phyloP scores from a whole-genome alignment of 92 coral and sea anemone genomes.

The Zoanthus sociatus region DNA sequence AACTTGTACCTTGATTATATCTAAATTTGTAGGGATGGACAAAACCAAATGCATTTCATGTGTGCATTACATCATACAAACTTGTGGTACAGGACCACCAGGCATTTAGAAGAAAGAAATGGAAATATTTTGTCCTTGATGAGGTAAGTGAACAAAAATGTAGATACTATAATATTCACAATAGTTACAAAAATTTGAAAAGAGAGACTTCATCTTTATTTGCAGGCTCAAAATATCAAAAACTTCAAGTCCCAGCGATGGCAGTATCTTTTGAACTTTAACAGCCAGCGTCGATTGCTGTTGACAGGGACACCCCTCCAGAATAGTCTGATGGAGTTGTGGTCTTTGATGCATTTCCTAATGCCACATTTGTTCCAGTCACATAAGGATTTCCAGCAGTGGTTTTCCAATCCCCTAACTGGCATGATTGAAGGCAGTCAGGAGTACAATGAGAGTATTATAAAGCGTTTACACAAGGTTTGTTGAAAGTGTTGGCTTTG shows the following conservation, averaged over 20 bases:
- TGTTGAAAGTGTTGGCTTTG: background rate
- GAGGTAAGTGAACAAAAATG: conserved; percentile 65
- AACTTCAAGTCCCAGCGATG: conserved; percentile 99
- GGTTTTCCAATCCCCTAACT: conserved; percentile 98
- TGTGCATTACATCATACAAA: conserved; percentile 96
- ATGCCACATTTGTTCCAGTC: conserved; percentile 99
- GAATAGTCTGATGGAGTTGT: conserved; percentile 98
- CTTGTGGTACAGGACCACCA: conserved; percentile 98
- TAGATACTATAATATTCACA: background rate
- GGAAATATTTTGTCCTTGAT: conserved; percentile 96
- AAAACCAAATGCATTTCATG: conserved; percentile 98
- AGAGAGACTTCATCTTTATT: background rate
- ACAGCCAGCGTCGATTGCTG: conserved; percentile 93
- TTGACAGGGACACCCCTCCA: conserved; percentile 98
- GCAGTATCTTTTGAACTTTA: conserved; percentile 97
- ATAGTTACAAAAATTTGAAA: background rate
- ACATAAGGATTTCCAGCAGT: conserved; percentile 97
- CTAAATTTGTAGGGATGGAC: conserved; percentile 88
- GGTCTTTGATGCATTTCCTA: conserved; percentile 99
- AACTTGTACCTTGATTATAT: no score
- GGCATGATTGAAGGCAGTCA: conserved; percentile 99
- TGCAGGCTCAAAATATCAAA: conserved; percentile 98
- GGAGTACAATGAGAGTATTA: conserved; percentile 94
- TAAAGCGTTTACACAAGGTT: conserved; percentile 96
- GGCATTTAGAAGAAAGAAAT: conserved; percentile 97